A percentile compares a stretch with the other conserved stretches of the same genome.
phyloP scores from a whole-genome alignment of 2,888 invertebrate genomes.

The Cryptocheilus praepositus region DNA sequence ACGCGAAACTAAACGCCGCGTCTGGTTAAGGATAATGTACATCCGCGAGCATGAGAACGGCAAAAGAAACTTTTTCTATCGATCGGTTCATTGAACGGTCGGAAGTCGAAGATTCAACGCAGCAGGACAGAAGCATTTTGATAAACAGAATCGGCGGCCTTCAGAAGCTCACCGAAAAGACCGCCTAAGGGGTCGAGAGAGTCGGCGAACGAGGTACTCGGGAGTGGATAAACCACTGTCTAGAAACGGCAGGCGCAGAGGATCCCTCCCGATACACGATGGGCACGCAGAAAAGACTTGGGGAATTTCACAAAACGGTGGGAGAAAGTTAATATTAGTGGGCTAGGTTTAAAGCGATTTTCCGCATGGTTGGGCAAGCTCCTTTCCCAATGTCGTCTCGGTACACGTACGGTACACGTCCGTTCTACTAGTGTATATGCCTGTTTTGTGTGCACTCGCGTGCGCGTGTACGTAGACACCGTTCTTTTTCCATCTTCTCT shows the following conservation, averaged over 20 bases:
- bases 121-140: neutral
- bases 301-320: constrained; percentile 54
- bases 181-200: neutral
- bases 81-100: neutral
- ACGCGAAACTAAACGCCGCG: too few species aligned
- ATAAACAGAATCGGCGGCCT: neutral
- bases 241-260: constrained; percentile 8
- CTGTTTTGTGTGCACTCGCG: neutral
- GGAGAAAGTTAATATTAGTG: constrained; percentile 68
- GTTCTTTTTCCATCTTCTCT: constrained; percentile 13
- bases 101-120: neutral
- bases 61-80: neutral
- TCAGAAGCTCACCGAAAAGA: neutral
- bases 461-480: too few species aligned
- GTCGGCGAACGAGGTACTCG: neutral
- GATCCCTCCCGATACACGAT: neutral
- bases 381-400: constrained; percentile 60
- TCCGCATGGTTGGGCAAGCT: constrained; percentile 57
- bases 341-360: constrained; percentile 67
- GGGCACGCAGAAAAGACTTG: constrained; percentile 38
- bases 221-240: constrained; percentile 4
- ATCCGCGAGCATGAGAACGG: neutral
- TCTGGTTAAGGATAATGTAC: too few species aligned
- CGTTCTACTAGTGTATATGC: too few species aligned
- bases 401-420: constrained; percentile 39